Percentiles rank a stretch among this genome's conserved stretches.
These are phyloP conservation scores for Hylia prasina DNA, from an alignment of 2,113 vertebrate genomes.

Conservation along the genomic window DNA sequence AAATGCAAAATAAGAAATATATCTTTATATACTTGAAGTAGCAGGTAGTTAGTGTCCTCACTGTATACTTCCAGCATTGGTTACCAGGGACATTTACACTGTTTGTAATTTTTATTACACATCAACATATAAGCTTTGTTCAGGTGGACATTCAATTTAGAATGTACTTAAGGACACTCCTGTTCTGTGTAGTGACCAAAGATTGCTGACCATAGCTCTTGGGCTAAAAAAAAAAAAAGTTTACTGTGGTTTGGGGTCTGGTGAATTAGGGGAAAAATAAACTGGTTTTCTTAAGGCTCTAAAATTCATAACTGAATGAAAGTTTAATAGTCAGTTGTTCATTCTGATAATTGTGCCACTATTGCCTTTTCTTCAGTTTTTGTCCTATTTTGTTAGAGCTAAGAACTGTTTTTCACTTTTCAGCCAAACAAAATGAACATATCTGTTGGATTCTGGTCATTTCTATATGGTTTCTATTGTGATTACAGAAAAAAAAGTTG, in stretches of 20 bases:
- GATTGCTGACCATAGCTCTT: not conserved
- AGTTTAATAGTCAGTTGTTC: not conserved
- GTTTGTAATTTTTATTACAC: not conserved
- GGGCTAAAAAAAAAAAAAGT: not conserved
- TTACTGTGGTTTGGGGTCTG: fast-evolving
- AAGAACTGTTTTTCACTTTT: not conserved
- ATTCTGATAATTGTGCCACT: not conserved
- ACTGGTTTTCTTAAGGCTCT: not conserved
- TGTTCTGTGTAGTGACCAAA: not conserved
- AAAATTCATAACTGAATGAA: not conserved
- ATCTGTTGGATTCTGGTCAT: not conserved
- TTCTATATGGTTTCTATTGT: not conserved
- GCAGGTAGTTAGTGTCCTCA: not conserved
- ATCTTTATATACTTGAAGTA: not conserved
- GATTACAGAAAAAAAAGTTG: not conserved
- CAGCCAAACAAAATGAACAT: not conserved
- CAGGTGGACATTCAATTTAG: not conserved
- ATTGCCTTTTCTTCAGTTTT: not conserved
- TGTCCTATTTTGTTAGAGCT: not conserved
- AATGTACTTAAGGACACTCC: not conserved
- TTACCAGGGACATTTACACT: not conserved
- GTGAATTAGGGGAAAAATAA: not conserved
- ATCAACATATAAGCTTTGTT: not conserved
- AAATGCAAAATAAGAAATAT: not conserved
- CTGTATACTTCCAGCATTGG: not conserved